Evolutionary conservation across 2,797 vertebrate species (phyloP).

Genomic region (Pantherophis alleghaniensis): DNA sequence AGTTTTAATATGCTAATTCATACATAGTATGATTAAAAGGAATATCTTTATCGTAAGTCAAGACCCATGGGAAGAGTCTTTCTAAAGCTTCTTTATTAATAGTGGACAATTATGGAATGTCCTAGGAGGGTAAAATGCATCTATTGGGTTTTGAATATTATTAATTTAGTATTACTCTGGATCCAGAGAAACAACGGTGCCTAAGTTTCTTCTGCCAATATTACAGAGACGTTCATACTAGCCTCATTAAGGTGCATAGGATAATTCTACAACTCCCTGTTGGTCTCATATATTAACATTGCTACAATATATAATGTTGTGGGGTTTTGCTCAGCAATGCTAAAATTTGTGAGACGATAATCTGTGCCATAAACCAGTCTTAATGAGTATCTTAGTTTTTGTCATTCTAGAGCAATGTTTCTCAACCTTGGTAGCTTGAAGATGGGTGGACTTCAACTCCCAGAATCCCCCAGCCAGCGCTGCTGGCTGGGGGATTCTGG

Average conservation of each 20-base stretch:
- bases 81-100: not conserved
- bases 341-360: not conserved
- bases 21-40: not conserved
- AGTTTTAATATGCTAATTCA: not conserved
- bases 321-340: not conserved
- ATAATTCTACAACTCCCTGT: not conserved
- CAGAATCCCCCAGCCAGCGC: too few species aligned
- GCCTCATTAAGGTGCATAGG: not conserved
- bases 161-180: not conserved
- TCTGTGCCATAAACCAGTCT: not conserved
- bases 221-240: not conserved
- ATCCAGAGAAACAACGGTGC: not conserved
- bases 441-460: too few species aligned
- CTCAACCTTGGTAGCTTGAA: too few species aligned
- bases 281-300: not conserved
- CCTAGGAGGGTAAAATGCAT: not conserved
- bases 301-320: not conserved
- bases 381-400: not conserved
- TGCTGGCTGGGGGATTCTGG: too few species aligned
- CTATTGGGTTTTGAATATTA: not conserved
- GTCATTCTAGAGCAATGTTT: not conserved
- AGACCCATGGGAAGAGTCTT: not conserved
- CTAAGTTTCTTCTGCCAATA: not conserved
- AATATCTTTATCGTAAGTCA: not conserved
- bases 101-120: not conserved